Conservation (phyloP, 2,797 vertebrate species). For the Tinamus major region DNA sequence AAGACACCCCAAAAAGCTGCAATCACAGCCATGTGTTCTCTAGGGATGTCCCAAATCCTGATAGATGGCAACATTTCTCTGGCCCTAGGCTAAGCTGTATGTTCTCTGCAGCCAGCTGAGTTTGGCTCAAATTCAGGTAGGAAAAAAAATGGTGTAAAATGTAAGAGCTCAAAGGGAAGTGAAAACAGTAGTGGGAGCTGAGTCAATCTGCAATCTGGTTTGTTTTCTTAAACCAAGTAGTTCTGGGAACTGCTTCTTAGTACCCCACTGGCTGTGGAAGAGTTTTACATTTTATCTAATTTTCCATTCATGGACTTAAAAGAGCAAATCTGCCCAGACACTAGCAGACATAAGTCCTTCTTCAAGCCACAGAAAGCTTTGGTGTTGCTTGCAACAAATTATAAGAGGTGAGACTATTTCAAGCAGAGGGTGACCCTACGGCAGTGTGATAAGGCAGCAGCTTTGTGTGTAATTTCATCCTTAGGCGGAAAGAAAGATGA, state of each 20-base stretch:
- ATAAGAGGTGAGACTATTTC: not conserved
- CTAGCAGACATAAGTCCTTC: not conserved
- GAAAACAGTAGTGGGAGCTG: not conserved
- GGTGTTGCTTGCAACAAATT: not conserved
- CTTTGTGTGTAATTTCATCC: constrained; percentile 35
- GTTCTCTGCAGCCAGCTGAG: not conserved
- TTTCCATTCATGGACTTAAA: not conserved
- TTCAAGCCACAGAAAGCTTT: not conserved
- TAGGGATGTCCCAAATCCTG: not conserved
- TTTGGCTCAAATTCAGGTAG: not conserved
- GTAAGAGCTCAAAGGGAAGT: not conserved
- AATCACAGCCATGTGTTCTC: not conserved
- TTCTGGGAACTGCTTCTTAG: not conserved
- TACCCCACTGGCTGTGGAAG: not conserved
- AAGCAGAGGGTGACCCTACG: constrained; percentile 48
- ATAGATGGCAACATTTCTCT: not conserved
- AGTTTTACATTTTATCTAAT: not conserved
- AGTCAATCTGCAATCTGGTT: not conserved
- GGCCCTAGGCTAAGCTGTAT: not conserved
- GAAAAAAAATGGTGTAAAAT: not conserved
- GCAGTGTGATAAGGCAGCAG: not conserved
- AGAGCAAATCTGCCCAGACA: not conserved
- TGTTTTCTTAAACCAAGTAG: not conserved
- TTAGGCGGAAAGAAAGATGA: constrained; percentile 4
- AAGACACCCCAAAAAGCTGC: not conserved